Base-by-base conservation (phyloP, 2,113 vertebrate species). In the Ceyx cyanopectus region DNA sequence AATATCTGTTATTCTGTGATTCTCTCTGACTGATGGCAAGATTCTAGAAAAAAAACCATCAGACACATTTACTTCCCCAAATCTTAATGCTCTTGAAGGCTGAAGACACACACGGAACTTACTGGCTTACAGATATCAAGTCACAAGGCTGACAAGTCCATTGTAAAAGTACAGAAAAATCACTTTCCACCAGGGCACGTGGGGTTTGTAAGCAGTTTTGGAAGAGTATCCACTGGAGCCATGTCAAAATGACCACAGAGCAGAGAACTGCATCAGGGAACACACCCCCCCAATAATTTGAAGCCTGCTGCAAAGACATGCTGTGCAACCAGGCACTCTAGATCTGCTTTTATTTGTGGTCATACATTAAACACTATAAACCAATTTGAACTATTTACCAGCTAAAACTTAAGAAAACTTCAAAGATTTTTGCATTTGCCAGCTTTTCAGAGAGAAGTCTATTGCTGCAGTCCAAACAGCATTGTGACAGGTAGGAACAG, bases 221-320 rank as follows among this genome's bases (percentile, higher is more conserved):
- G 29, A 75, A 41, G 29, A 27, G 29, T 26, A 72, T 0, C 0
- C 81, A 11, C 15, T 0, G 3, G 1, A 65, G 34, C 48, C 61
- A 19, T 5, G 48, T 24, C n/a, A 81, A 80, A 72, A 78, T 22
- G 40, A 34, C 22, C 15, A 60, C 6, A 32, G 1, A 34, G 37
- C 27, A n/a, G 6, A 53, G 12, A 73, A 46, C 6, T 34, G 13
- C 41, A 57, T 4, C 43, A 67, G 29, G 23, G 16, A 65, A 67
- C 29, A 48, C 0, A 0, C 7, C 24, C 29, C 3, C 32, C n/a
- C n/a, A 9, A 12, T 5, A 43, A 15, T 58, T 40, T 4, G 21
- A 69, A 51, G 29, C 29, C 14, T 58, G 48, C 7, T 56, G 26
- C 37, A 23, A 51, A 66, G 30, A 51, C n/a, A 41, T 1, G 5